phyloP scores from a whole-genome alignment of 2,797 vertebrate species.

The Sparus aurata region DNA sequence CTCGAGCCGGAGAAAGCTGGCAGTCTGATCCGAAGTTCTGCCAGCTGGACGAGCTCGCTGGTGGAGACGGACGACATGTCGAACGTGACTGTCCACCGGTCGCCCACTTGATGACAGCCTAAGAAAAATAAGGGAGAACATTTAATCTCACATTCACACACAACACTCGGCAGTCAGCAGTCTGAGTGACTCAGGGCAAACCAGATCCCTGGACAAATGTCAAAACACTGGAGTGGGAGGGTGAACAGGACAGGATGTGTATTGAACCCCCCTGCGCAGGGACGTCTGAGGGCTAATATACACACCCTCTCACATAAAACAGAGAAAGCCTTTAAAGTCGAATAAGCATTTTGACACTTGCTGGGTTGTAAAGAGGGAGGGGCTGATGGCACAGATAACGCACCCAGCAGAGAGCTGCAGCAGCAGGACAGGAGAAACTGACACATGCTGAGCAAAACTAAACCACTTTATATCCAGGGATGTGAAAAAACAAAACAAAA shows the following conservation, averaged over 20 bases:
- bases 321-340: slow-evolving; percentile 84
- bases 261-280: slow-evolving; percentile 83
- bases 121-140: slow-evolving; percentile 37
- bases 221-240: slow-evolving; percentile 68
- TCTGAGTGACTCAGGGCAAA: slow-evolving; percentile 40
- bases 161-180: slow-evolving; percentile 28
- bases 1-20: slow-evolving; percentile 70
- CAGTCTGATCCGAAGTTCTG: slow-evolving; percentile 86
- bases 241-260: slow-evolving; percentile 84
- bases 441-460: not conserved
- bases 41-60: slow-evolving; percentile 84
- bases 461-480: not conserved
- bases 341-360: slow-evolving; percentile 86
- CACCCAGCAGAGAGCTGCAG: slow-evolving; percentile 52
- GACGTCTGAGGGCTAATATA: slow-evolving; percentile 88
- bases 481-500: not conserved
- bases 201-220: slow-evolving; percentile 82
- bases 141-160: slow-evolving; percentile 24
- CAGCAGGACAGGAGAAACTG: slow-evolving; percentile 29
- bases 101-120: slow-evolving; percentile 85
- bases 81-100: slow-evolving; percentile 88
- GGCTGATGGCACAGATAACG: slow-evolving; percentile 77
- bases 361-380: slow-evolving; percentile 79
- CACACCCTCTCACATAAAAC: slow-evolving; percentile 86
- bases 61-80: slow-evolving; percentile 91